Conservation (phyloP, 2,797 vertebrate species). For the Lepidocolaptes lacrymiger region DNA sequence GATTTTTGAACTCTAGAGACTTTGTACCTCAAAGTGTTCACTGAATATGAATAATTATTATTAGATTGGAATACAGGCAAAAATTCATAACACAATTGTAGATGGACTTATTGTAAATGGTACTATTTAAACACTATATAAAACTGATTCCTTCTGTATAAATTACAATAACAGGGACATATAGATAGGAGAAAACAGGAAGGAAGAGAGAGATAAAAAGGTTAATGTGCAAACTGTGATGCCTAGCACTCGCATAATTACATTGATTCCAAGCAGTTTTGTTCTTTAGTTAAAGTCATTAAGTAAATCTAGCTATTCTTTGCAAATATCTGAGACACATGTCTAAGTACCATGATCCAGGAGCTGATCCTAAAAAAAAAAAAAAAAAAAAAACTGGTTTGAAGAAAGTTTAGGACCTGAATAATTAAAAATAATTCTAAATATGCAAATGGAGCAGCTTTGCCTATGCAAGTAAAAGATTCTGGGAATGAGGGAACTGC, state of each 20-base stretch:
- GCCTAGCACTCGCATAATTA: neutral
- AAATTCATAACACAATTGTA: neutral
- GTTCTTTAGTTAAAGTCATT: neutral
- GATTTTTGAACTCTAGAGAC: neutral
- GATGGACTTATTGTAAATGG: neutral
- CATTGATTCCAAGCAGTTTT: neutral
- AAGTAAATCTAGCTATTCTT: neutral
- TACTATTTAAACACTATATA: neutral
- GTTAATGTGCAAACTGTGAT: neutral
- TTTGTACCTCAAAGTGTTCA: neutral
- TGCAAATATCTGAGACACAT: neutral
- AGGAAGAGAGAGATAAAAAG: neutral
- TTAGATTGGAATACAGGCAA: neutral
- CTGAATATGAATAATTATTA: neutral
- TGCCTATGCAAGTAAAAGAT: neutral
- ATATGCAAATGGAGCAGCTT: neutral
- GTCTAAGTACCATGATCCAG: neutral
- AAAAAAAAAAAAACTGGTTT: neutral
- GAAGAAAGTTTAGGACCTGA: neutral
- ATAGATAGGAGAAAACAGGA: neutral
- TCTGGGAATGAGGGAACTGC: neutral
- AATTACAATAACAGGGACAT: neutral
- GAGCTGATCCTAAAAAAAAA: neutral
- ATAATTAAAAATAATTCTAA: neutral
- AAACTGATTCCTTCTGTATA: neutral